Percentiles rank a stretch among this genome's conserved stretches.
These are phyloP conservation scores for Calliopsis andreniformis DNA, from an alignment of 1,140 invertebrate genomes.

Conservation along the genomic window DNA sequence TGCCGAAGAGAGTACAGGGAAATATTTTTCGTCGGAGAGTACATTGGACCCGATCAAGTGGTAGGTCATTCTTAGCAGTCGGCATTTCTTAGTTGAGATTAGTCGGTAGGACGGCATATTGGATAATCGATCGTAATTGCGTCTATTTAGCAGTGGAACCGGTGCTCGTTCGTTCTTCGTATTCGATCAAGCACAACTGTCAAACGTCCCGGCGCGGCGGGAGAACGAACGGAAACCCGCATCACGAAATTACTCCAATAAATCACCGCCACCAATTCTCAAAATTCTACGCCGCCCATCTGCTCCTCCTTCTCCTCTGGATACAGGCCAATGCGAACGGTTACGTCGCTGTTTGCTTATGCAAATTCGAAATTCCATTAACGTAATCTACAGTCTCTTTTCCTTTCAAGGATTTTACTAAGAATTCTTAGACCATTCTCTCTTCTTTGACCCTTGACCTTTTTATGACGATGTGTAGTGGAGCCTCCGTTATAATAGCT, in stretches of 20 bases:
- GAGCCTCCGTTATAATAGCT: not conserved
- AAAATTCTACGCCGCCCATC: not conserved
- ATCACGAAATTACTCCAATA: not conserved
- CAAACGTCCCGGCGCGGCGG: not conserved
- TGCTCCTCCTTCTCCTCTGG: not conserved
- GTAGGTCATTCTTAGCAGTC: constrained; percentile 1
- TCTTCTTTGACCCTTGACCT: not conserved
- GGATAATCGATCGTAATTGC: constrained; percentile 73
- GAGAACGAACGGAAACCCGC: not conserved
- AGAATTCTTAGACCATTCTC: constrained; percentile 17
- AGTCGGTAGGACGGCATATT: constrained; percentile 60
- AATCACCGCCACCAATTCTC: not conserved
- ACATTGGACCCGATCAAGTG: constrained; percentile 27
- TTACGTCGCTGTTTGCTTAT: constrained; percentile 10
- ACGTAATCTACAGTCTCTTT: not conserved
- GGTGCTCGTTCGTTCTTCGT: constrained; percentile 6
- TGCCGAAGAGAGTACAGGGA: too few relatives aligned
- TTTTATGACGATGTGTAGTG: not conserved
- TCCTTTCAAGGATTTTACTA: constrained; percentile 41
- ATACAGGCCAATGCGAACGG: not conserved
- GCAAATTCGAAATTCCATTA: constrained; percentile 1
- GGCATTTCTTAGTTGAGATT: constrained; percentile 57
- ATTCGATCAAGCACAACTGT: not conserved
- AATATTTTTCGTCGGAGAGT: not conserved
- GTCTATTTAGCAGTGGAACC: constrained; percentile 62